Base-by-base conservation (phyloP, 37 sponge, comb jelly and placozoan genomes). In the Chondrilla cf. caribensis region DNA sequence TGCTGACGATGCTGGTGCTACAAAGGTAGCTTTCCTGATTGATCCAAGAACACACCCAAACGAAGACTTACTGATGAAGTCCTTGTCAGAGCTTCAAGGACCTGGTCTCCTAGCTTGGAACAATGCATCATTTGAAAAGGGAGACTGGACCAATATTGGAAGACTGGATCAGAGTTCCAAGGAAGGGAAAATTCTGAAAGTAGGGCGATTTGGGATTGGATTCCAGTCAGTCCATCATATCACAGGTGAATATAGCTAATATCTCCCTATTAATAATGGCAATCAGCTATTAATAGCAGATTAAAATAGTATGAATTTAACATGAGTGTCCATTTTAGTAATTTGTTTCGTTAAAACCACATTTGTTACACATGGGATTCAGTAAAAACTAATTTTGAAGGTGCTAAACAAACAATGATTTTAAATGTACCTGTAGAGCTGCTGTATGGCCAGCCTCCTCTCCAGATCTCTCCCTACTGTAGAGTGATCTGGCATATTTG, bases 141-240 rank as follows among this genome's bases (percentile, higher is more conserved):
- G 85, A 40, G 94, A 93, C 78, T 93, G 94, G 94, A 81, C 85
- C 35, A 64, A 85, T 15, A 84, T 93, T 3, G 82, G 75, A 25
- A 84, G 84, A 8, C 58, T 86, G 44, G 83, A 90, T 18, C 85
- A 85, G 67, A 93, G 94, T 68, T 36, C 44, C 21, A 93, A 93
- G 71, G 88, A 83, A 3, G 78, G 84, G 2, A 85, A 93, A 33
- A 77, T 81, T 24, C 77, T 93, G 44, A 93, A 93, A 87, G 91
- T 93, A 11, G 94, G 94, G 11, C 65, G 86, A 31, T 93, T 93
- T 87, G 94, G 94, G 43, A 84, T 93, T 54, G 94, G 94, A 28
- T 93, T 93, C 58, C 87, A 85, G 40, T 93, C 94, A 15, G 82
- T 93, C 78, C 84, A 90, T 70, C 94, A 93, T 65, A 78, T 93